Evolutionary conservation across 2,888 invertebrate species (phyloP), one percentile per base, ranked within the genome.

Genomic region (Caenorhabditis becei): DNA sequence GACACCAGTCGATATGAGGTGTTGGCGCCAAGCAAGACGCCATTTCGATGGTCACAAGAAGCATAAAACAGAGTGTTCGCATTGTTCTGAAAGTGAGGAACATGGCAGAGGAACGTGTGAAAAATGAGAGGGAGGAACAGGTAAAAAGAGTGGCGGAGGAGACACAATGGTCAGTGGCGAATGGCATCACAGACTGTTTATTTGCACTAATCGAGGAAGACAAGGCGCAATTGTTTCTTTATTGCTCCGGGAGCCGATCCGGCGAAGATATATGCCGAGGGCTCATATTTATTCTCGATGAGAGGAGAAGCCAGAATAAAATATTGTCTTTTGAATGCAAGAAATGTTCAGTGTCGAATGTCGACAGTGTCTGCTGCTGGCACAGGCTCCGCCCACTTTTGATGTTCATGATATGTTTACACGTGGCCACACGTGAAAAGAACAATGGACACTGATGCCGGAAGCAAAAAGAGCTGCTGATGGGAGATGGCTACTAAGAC

Each of bases 1-100:
- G 62, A 62, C 84, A 84, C 84, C 84, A 84, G 58, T 84, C 84
- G 41, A 84, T 72, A 20, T 79, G 77, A 14, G 71, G 75, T 20
- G 65, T 59, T 14, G 67, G 67, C 1, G 75, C 66, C 47, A 77
- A n/a, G 32, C 56, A 37, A 18, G 66, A 1, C 14, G 53, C 20
- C 16, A 53, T 26, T 28, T 74, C 74, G 32, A 74, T 10, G 26
- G 56, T 28, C 23, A 65, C 16, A 32, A 20, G 11, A 11, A 56
- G 20, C 2, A 58, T 20, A 51, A 24, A 59, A 20, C n/a, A n/a
- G n/a, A 59, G 20, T 4, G 63, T 24, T 47, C 51, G 65, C 74
- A 74, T 74, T 16, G 53, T 8, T 49, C 49, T 49, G 26, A 32
- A 56, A 56, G 18, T n/a, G 28, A 53, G 26, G 16, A 16, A 53